phyloP scores from a whole-genome alignment of 1,140 invertebrate species.

The Drosophila eugracilis region DNA sequence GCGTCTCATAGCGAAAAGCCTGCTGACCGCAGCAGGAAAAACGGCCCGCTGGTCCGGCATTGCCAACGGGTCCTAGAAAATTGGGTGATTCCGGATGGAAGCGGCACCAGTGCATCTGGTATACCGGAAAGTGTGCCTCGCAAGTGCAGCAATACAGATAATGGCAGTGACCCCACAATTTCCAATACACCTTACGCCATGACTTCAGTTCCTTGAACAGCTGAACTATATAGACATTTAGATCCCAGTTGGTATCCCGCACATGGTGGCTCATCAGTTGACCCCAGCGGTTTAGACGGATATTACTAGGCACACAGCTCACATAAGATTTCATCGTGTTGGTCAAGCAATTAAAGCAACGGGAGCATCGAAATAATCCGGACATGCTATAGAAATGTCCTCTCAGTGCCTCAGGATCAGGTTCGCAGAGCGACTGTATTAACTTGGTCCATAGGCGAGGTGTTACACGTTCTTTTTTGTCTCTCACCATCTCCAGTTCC shows the following conservation, averaged over 20 bases:
- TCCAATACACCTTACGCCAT: conserved; percentile 97
- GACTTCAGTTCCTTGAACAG: conserved; percentile 91
- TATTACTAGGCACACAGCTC: conserved; percentile 88
- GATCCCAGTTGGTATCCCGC: conserved; percentile 92
- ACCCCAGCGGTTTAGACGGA: conserved; percentile 89
- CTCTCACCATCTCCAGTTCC: conserved; percentile 91
- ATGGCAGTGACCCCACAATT: conserved; percentile 94
- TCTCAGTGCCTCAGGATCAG: conserved; percentile 88
- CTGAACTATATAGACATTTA: conserved; percentile 92
- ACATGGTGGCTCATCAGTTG: conserved; percentile 89
- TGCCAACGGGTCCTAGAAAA: conserved; percentile 89
- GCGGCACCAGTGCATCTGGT: conserved; percentile 92
- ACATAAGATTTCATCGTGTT: conserved; percentile 88
- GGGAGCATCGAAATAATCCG: conserved; percentile 89
- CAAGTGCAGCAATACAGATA: conserved; percentile 92
- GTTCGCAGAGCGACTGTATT: conserved; percentile 90
- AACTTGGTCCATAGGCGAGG: conserved; percentile 93
- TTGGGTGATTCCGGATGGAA: conserved; percentile 92
- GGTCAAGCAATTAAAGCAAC: conserved; percentile 86
- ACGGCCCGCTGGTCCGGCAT: conserved; percentile 88
- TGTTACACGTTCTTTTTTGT: conserved; percentile 93
- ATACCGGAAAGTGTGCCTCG: conserved; percentile 90
- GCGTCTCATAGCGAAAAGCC: conserved; percentile 91
- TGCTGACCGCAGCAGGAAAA: conserved; percentile 94
- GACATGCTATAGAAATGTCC: conserved; percentile 92